phyloP scores from a whole-genome alignment of 2,888 invertebrate genomes.

The Phlogophora meticulosa region DNA sequence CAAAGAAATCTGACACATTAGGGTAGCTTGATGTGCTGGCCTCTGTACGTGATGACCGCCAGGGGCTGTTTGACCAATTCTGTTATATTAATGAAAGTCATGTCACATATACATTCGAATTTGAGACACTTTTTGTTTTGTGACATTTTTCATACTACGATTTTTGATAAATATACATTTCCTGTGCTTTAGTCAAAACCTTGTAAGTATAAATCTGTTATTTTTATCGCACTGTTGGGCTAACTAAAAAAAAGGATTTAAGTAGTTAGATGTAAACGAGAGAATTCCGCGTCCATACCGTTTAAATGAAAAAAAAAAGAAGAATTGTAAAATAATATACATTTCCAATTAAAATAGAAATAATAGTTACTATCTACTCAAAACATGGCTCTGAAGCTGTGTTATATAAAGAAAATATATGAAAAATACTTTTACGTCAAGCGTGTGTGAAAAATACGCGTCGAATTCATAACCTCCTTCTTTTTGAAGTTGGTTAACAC shows the following conservation, averaged over 20 bases:
- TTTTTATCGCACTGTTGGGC: not conserved
- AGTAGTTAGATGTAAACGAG: constrained; percentile 22
- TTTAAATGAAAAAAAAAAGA: constrained; percentile 35
- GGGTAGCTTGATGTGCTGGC: too few species aligned
- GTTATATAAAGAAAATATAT: constrained; percentile 42
- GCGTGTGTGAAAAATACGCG: constrained; percentile 10
- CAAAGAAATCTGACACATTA: too few species aligned
- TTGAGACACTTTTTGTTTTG: constrained; percentile 24
- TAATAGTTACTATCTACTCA: constrained; percentile 45
- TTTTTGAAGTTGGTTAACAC: constrained; percentile 22
- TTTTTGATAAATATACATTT: not conserved
- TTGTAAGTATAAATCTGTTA: not conserved
- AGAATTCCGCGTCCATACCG: constrained; percentile 35
- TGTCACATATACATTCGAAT: not conserved
- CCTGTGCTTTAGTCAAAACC: constrained; percentile 45
- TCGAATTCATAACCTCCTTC: constrained; percentile 28
- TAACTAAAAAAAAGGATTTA: constrained; percentile 25
- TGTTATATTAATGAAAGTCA: constrained; percentile 7
- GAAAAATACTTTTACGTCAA: constrained; percentile 32
- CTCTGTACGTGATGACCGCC: too few species aligned
- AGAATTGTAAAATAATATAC: constrained; percentile 48
- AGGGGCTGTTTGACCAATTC: not conserved
- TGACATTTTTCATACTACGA: not conserved
- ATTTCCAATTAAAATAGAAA: constrained; percentile 51
- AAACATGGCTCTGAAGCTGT: constrained; percentile 30